Base-by-base conservation (phyloP, 2,113 vertebrate genomes). In the Dipodomys ordii region DNA sequence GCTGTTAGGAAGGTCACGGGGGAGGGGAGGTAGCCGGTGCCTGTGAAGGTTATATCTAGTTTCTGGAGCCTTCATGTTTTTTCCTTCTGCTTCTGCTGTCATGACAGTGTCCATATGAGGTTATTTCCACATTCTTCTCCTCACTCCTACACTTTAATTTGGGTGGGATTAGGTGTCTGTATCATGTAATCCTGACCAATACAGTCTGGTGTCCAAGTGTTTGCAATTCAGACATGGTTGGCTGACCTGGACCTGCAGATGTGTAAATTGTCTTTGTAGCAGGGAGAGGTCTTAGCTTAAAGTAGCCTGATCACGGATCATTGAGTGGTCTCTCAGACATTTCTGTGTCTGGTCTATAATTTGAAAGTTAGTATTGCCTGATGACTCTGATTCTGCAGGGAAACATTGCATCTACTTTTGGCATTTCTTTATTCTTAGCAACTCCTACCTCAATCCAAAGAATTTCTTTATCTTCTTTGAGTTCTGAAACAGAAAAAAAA, bases 401-500 rank as follows among this genome's bases (percentile, higher is more conserved):
- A 76, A 20, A 39, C 3, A 49, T 35, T 25, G n/a, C 22, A 1
- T 82, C 49, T n/a, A n/a, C 13, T 74, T 83, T 79, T 64, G 67
- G 32, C 73, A 39, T 77, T 85, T 88, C 32, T 65, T 90, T 67
- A 53, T 12, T 91, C 44, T 79, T 25, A 53, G 32, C 39, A 83
- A 27, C 88, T 73, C 0, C 49, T 78, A 62, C 0, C 9, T 60
- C 12, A n/a, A 0, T 65, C 49, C 53, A 57, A 68, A 74, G 57
- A 30, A 90, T 25, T 7, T 85, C 94, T 89, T 91, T 91, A 32
- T 27, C 44, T 82, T 68, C 79, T 60, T n/a, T 35, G 89, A 28
- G 16, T 83, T 85, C 57, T 84, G 74, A 25, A 46, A 77, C 46
- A 85, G 62, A 80, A 71, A 7, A 81, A 23, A 57, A 57, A 39